Evolutionary conservation across 2,888 invertebrate genomes (phyloP).

Genomic region (Morpho helenor): DNA sequence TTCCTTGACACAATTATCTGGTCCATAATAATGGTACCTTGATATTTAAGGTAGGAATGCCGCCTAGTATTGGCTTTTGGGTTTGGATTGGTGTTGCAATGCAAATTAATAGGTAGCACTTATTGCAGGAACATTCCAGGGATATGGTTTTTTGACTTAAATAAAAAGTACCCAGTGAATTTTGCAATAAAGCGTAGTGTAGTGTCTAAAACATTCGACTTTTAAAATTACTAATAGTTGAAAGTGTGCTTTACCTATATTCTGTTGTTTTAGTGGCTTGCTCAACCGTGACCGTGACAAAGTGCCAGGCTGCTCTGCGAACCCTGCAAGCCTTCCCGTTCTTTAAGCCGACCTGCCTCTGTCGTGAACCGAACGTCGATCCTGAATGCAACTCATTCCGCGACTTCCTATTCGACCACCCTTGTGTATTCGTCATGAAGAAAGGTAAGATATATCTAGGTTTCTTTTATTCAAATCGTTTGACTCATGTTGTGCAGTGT

Average conservation of each 20-base stretch:
- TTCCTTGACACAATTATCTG: too few relatives aligned
- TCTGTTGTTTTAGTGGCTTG: constrained; percentile 90
- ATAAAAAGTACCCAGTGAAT: too few relatives aligned
- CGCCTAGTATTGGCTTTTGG: too few relatives aligned
- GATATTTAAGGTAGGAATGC: too few relatives aligned
- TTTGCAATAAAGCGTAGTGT: too few relatives aligned
- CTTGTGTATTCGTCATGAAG: constrained; percentile 93
- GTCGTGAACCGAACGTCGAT: constrained; percentile 93
- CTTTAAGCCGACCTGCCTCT: constrained; percentile 95
- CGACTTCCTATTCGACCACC: constrained; percentile 95
- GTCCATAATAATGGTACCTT: too few relatives aligned
- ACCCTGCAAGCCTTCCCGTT: constrained; percentile 95
- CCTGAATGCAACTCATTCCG: constrained; percentile 95
- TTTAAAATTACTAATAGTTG: too few relatives aligned
- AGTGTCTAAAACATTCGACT: too few relatives aligned
- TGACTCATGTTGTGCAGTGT: not conserved
- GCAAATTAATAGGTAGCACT: too few relatives aligned
- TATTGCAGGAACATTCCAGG: too few relatives aligned
- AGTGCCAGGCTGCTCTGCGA: constrained; percentile 94
- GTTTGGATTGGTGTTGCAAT: too few relatives aligned
- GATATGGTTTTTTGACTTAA: too few relatives aligned
- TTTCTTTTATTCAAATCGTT: not conserved
- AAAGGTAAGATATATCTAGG: constrained; percentile 82
- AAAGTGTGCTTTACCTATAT: not conserved
- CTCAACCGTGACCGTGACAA: constrained; percentile 94